phyloP scores from a whole-genome alignment of 2,797 vertebrate species.

The Rhabdomys pumilio region DNA sequence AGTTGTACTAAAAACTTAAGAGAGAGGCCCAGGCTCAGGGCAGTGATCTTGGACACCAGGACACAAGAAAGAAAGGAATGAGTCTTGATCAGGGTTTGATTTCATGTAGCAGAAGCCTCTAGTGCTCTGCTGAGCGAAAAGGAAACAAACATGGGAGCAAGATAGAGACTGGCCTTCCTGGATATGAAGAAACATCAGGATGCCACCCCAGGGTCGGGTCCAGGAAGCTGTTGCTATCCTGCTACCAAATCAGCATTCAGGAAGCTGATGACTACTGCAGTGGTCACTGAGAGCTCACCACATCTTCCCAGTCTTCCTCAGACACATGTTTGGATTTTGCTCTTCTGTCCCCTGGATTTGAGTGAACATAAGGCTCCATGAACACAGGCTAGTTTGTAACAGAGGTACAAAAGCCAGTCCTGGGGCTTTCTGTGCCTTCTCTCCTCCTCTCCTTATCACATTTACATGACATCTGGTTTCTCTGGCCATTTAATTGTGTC shows the following conservation, averaged over 20 bases:
- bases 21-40: not conserved
- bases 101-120: not conserved
- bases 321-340: not conserved
- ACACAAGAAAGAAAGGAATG: not conserved
- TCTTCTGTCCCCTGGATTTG: not conserved
- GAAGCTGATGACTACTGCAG: not conserved
- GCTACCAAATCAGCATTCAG: not conserved
- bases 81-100: not conserved
- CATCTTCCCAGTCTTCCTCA: not conserved
- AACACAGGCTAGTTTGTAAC: not conserved
- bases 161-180: not conserved
- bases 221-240: not conserved
- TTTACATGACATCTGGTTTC: not conserved
- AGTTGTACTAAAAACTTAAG: not conserved
- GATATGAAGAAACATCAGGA: not conserved
- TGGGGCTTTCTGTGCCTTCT: not conserved
- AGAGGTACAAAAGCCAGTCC: not conserved
- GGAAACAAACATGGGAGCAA: not conserved
- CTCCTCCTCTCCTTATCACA: conserved; percentile 22
- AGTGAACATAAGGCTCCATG: conserved; percentile 21
- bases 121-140: not conserved
- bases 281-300: not conserved
- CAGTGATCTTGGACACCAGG: not conserved
- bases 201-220: not conserved
- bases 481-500: not conserved